Evolutionary conservation across 2,797 vertebrate species (phyloP).

Genomic region (Thamnophis elegans): DNA sequence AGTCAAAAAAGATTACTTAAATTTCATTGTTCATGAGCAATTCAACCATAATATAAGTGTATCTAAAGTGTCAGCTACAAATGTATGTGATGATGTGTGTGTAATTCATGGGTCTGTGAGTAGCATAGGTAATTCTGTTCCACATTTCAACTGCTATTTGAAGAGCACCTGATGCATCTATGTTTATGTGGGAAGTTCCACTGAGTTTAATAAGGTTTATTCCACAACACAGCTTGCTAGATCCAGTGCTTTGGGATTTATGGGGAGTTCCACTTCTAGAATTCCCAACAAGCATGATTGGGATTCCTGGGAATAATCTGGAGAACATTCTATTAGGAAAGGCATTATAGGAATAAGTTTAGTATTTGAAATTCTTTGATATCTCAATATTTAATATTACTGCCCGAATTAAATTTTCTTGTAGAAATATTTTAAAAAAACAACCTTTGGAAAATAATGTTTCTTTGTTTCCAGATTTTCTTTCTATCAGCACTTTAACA

Average conservation of each 20-base stretch:
- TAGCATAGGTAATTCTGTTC: slow-evolving; percentile 22
- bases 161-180: background rate
- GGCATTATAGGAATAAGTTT: background rate
- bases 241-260: background rate
- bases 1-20: background rate
- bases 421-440: background rate
- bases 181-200: background rate
- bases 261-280: background rate
- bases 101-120: background rate
- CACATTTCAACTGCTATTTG: slow-evolving; percentile 24
- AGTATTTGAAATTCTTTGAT: background rate
- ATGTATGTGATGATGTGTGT: background rate
- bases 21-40: background rate
- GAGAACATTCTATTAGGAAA: background rate
- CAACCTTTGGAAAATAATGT: background rate
- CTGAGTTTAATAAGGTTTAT: background rate
- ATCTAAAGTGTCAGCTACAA: background rate
- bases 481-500: background rate
- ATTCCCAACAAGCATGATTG: background rate
- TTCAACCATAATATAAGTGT: background rate
- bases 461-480: background rate
- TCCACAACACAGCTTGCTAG: background rate
- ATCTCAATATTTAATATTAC: background rate
- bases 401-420: background rate
- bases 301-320: background rate